Evolutionary conservation across 2,113 vertebrate genomes (phyloP).

Genomic region (Eupsittula cactorum): DNA sequence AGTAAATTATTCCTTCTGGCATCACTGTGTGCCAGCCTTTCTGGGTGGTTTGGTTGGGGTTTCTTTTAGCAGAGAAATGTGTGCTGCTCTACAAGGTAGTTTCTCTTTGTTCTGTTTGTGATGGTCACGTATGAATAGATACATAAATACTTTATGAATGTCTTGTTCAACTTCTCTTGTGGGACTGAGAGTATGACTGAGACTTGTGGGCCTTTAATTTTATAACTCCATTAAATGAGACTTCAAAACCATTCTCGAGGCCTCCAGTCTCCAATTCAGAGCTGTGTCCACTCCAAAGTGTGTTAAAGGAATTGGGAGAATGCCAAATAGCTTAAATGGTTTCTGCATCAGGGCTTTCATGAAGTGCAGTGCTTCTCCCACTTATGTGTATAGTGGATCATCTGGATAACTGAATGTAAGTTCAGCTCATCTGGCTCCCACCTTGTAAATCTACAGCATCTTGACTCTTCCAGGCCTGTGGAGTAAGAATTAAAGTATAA

Average conservation of each 20-base stretch:
- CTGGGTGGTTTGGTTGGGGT: background rate
- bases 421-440: background rate
- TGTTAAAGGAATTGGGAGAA: slow-evolving; percentile 31
- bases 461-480: background rate
- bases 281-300: background rate
- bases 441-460: background rate
- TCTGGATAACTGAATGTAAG: background rate
- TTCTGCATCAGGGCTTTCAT: slow-evolving; percentile 30
- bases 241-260: slow-evolving; percentile 10
- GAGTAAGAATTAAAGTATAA: background rate
- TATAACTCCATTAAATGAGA: slow-evolving; percentile 17
- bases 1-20: background rate
- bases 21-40: background rate
- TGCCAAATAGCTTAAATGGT: slow-evolving; percentile 10
- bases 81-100: background rate
- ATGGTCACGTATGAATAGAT: background rate
- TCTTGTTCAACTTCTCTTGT: background rate
- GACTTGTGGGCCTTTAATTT: background rate
- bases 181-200: background rate
- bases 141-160: background rate
- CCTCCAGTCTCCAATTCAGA: background rate
- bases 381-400: background rate
- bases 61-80: background rate
- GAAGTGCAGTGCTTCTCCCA: background rate
- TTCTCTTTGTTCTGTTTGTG: background rate